Evolutionary conservation across 2,113 vertebrate species (phyloP), one percentile per base, ranked within the genome.

Genomic region (Chascanopsetta lugubris): DNA sequence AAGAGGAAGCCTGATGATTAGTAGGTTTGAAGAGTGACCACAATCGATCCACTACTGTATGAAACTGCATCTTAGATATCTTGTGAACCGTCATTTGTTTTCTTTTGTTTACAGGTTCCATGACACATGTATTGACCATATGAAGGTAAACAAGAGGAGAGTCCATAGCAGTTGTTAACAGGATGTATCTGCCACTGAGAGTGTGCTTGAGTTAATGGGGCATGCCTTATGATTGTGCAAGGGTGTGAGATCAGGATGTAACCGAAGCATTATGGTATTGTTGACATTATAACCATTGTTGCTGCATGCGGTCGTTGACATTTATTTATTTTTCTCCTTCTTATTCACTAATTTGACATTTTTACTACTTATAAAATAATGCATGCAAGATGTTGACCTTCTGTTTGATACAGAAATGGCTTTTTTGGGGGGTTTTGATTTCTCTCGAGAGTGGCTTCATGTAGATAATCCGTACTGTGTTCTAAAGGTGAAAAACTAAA

Each of bases 171-270:
- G 61, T 83, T 82, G 69, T 86, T 81, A 62, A 62, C 68, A 76
- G 79, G 79, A 79, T 68, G 56, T 82, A 72, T 86, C 79, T 79
- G 77, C 79, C 79, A 79, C 86, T 82, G 58, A 68, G 67, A 71
- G 90, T 91, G 86, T 85, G 92, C 58, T 83, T 53, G 93, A 90
- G 90, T 79, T 58, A 66, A 72, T 85, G 94, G 95, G 93, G 96
- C 95, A 96, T 97, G 97, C 94, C 95, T 97, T 96, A 95, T 94
- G 91, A 95, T 93, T 58, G 85, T 93, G 91, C 90, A 92, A 93
- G 84, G 82, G 87, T 90, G 90, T 85, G 90, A 90, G 87, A 22
- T 55, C 43, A 48, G 85, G 77, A 90, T 88, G 90, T 87, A 63
- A 46, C 61, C 58, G 87, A 92, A 93, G 91, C 91, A 87, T 84